phyloP scores from a whole-genome alignment of 2,113 vertebrate genomes.

The Canis aureus region DNA sequence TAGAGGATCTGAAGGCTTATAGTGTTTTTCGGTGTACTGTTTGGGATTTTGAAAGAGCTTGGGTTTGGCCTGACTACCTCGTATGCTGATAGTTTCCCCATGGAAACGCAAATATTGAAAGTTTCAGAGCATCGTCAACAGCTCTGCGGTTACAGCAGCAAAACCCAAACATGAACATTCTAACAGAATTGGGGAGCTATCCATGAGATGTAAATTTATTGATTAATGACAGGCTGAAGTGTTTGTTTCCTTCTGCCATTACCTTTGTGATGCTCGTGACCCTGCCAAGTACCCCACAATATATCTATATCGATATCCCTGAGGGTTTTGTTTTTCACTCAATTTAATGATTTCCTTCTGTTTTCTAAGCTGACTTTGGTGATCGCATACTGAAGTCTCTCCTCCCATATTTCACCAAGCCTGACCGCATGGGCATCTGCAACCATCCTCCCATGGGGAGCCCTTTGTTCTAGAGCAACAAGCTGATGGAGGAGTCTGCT shows the following conservation, averaged over 20 bases:
- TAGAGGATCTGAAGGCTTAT: neutral
- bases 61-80: neutral
- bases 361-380: neutral
- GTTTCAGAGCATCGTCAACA: neutral
- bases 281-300: neutral
- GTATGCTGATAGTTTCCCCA: neutral
- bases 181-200: neutral
- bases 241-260: neutral
- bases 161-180: neutral
- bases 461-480: neutral
- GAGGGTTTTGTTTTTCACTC: neutral
- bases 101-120: neutral
- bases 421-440: neutral
- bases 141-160: neutral
- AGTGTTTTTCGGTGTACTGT: neutral
- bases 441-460: neutral
- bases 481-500: neutral
- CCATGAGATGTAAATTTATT: neutral
- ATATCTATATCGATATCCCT: neutral
- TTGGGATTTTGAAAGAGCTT: neutral
- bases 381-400: neutral
- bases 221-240: neutral
- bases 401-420: neutral
- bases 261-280: neutral
- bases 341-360: neutral